A percentile compares a stretch with the other conserved stretches of the same genome.
Evolutionary conservation across 2,888 invertebrate genomes (phyloP).

Genomic region (Dione vanillae): DNA sequence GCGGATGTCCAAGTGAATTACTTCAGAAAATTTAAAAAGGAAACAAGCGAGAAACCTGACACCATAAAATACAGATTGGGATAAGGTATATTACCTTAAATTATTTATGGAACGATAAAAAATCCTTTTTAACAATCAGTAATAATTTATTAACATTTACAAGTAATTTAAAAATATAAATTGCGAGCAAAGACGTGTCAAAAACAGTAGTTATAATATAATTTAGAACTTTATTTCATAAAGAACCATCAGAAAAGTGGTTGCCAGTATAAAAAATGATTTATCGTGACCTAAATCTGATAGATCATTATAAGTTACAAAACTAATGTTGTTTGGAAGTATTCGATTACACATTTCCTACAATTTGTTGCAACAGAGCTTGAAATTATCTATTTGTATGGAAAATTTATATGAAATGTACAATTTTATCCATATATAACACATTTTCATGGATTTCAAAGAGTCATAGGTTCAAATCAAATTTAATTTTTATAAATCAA

Average conservation of each 20-base stretch:
- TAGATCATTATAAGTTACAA: conserved; percentile 10
- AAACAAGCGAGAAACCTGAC: neutral
- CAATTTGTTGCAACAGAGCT: conserved; percentile 11
- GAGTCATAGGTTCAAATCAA: too few relatives aligned
- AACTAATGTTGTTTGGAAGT: conserved; percentile 11
- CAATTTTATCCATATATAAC: too few relatives aligned
- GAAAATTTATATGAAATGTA: neutral
- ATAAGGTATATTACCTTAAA: neutral
- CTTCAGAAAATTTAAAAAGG: conserved; percentile 3
- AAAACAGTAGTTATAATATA: neutral
- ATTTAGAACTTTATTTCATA: neutral
- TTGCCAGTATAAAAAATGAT: neutral
- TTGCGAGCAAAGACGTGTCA: too few relatives aligned
- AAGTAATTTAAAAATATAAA: too few relatives aligned
- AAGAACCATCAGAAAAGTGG: neutral
- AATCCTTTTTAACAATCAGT: too few relatives aligned
- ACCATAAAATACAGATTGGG: neutral
- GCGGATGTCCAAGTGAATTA: conserved; percentile 3
- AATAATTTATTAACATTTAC: too few relatives aligned
- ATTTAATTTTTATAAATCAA: too few relatives aligned
- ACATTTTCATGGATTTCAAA: too few relatives aligned
- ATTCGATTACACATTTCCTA: conserved; percentile 32
- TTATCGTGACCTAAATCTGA: conserved; percentile 36
- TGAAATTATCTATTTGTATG: conserved; percentile 1
- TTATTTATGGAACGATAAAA: too few relatives aligned